Base-by-base conservation (phyloP, 2,888 invertebrate genomes). In the Capitulum mitella region DNA sequence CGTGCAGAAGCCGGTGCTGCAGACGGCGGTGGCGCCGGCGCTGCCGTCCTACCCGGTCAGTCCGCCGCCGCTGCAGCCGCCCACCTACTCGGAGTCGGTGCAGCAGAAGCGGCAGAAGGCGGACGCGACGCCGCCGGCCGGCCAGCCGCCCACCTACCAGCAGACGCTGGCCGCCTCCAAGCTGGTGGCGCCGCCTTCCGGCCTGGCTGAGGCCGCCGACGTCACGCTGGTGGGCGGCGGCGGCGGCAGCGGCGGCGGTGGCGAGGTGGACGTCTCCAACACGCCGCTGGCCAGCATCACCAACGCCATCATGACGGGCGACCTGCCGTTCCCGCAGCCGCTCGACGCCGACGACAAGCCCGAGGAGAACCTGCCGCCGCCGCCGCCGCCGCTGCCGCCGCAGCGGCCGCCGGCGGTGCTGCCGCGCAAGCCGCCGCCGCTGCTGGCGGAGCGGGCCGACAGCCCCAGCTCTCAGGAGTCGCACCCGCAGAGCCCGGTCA, bases 71-170 rank as follows among this genome's bases (percentile, higher is more conserved):
- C 78, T 40, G 32, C 81, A 61, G 34, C 78, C 79, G 51, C 78
- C 54, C 64, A 79, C 77, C 70, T 78, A 81, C 46, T 61, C 54
- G 19, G 58, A 34, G 76, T 37, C 29, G n/a, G 75, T 82, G 51
- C 81, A 82, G 77, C 80, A 80, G 75, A 82, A 81, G 74, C 79
- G 81, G 58, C 78, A 78, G n/a, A 78, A 78, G 78, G 81, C 84
- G 12, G 81, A 83, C 19, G 81, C 83, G 40, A 84, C 83, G 40
- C 79, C 78, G 32, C 84, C 84, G 40, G 93, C 93, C 74, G 93
- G 93, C 61, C 95, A 95, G 85, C 95, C 95, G 0, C 95, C 95
- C 12, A 94, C 94, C 85, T 96, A 95, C 86, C 95, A 94, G 91
- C 93, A 93, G 85, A 92, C 91, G 32, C 87, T 92, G 80, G 92